phyloP scores from a whole-genome alignment of 2,113 vertebrate genomes.

The Nannobrachium achirus region DNA sequence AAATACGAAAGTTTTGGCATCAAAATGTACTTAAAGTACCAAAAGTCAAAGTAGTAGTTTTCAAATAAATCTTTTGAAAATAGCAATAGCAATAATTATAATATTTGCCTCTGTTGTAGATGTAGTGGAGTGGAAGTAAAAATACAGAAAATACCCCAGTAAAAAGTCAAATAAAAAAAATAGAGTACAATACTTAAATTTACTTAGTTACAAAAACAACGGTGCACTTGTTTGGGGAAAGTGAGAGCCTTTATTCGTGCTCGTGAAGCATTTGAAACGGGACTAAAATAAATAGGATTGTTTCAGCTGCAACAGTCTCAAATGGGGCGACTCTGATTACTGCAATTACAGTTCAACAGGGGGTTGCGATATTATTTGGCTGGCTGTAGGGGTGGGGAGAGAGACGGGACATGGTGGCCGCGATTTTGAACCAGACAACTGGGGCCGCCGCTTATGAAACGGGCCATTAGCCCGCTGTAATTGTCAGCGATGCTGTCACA shows the following conservation, averaged over 20 bases:
- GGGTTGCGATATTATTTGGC: slow-evolving; percentile 7
- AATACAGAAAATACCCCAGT: too few relatives aligned
- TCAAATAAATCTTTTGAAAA: too few relatives aligned
- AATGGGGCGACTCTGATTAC: slow-evolving; percentile 17
- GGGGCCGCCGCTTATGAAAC: slow-evolving; percentile 52
- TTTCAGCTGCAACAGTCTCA: slow-evolving; percentile 18
- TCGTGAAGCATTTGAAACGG: background rate
- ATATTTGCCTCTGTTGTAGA: too few relatives aligned
- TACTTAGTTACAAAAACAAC: too few relatives aligned
- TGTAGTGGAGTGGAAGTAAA: too few relatives aligned
- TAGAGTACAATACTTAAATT: too few relatives aligned
- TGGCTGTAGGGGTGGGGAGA: slow-evolving; percentile 13
- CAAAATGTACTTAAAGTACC: too few relatives aligned
- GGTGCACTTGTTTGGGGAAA: slow-evolving; percentile 24
- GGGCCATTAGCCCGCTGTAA: slow-evolving; percentile 66
- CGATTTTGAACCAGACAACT: slow-evolving; percentile 48
- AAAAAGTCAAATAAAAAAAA: too few relatives aligned
- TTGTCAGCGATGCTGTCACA: slow-evolving; percentile 66
- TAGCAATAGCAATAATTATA: too few relatives aligned
- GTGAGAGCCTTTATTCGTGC: slow-evolving; percentile 2
- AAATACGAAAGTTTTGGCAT: too few relatives aligned
- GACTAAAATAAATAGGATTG: background rate
- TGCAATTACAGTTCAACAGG: slow-evolving; percentile 30
- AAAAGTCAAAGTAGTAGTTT: too few relatives aligned
- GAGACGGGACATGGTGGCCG: slow-evolving; percentile 3